Evolutionary conservation across 1,140 invertebrate genomes (phyloP).

Genomic region (Drosophila nigrodunni): DNA sequence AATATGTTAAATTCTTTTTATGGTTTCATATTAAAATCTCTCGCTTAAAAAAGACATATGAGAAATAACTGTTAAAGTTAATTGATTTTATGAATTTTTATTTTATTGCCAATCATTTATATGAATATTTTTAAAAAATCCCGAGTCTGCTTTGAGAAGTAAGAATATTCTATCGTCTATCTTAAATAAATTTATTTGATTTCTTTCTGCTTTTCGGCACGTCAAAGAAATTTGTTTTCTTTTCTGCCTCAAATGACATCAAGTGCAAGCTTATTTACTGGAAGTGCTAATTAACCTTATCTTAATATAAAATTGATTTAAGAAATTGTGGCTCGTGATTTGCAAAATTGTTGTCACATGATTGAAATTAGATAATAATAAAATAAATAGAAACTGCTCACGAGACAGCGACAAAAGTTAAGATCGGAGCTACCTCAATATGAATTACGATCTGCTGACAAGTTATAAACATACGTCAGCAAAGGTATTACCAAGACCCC

Average conservation of each 20-base stretch:
- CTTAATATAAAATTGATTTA: conserved; percentile 1
- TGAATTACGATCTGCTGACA: conserved; percentile 24
- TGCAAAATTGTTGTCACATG: conserved; percentile 38
- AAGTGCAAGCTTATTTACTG: not conserved
- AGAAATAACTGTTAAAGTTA: not conserved
- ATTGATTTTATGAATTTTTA: conserved; percentile 4
- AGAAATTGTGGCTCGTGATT: conserved; percentile 6
- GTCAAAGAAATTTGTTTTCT: not conserved
- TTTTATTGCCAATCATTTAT: not conserved
- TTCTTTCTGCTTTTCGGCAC: not conserved
- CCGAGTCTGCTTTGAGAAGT: too few relatives aligned
- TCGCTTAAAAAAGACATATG: not conserved
- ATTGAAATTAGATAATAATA: conserved; percentile 30
- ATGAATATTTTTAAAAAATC: not conserved
- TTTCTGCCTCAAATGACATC: not conserved
- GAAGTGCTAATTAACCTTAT: conserved; percentile 29
- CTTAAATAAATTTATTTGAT: not conserved
- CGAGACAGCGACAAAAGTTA: conserved; percentile 21
- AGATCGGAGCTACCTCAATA: not conserved
- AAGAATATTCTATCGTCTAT: not conserved
- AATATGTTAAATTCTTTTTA: not conserved
- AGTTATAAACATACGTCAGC: conserved; percentile 31
- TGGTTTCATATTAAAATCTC: not conserved
- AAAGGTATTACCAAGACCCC: not conserved
- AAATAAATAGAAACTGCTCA: conserved; percentile 38